These are phyloP conservation scores for Kryptolebias marmoratus DNA, from an alignment of 2,113 vertebrate genomes.

Conservation along the genomic window DNA sequence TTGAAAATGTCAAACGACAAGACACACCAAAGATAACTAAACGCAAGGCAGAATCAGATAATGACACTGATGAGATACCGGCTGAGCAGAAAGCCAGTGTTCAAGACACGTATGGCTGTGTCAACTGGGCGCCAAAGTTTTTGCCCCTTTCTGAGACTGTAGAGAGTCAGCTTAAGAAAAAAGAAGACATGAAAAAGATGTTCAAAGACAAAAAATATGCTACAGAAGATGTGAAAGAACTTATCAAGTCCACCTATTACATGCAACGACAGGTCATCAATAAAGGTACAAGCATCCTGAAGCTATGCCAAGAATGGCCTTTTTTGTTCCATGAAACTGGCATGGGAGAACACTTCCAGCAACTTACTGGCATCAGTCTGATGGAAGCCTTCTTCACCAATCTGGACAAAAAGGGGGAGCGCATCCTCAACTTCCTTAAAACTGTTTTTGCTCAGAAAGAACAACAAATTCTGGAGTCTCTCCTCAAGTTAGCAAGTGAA, in stretches of 20 bases:
- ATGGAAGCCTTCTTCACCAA: constrained; percentile 7
- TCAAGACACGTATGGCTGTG: constrained; percentile 26
- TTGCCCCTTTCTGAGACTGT: too few species aligned
- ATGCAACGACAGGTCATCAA: too few species aligned
- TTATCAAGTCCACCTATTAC: too few species aligned
- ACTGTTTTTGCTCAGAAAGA: background rate
- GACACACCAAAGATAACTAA: constrained; percentile 14
- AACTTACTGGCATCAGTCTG: background rate
- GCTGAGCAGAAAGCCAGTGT: constrained; percentile 2
- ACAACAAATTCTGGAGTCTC: background rate
- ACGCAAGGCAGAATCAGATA: constrained; percentile 1
- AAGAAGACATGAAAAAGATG: too few species aligned
- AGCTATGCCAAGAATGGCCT: background rate
- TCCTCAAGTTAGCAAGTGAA: too few species aligned
- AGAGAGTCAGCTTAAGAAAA: too few species aligned
- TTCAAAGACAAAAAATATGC: too few species aligned
- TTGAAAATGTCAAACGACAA: constrained; percentile 7
- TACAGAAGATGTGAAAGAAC: too few species aligned
- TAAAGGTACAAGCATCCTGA: background rate
- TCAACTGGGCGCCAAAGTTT: background rate
- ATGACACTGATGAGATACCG: constrained; percentile 11
- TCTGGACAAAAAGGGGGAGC: constrained; percentile 11
- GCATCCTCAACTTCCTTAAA: constrained; percentile 23
- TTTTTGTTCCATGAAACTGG: constrained; percentile 17
- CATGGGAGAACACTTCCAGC: constrained; percentile 3